Evolutionary conservation across 1,140 invertebrate species (phyloP), one percentile per base, ranked within the genome.

Genomic region (Drosophila athabasca): DNA sequence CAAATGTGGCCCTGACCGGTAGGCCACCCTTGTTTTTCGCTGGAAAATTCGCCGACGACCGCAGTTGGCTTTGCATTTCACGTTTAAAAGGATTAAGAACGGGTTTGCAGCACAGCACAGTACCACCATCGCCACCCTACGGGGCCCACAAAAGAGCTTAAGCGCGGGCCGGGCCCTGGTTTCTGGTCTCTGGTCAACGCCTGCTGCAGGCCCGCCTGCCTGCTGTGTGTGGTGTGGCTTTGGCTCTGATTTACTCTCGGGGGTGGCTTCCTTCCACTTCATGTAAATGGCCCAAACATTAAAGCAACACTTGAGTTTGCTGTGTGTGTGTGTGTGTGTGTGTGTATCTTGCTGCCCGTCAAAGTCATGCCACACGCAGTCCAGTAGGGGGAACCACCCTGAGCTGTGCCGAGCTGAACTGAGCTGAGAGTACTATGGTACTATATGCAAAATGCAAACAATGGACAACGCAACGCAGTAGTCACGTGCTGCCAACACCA

Each of bases 381-480:
- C 19, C 31, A 17, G 52, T 13, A 13, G 35, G 11, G 35, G 9
- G 11, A 39, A 39, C 35, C 35, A 39, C 35, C 35, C 35, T 39
- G 3, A 39, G 35, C 35, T 26, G 24, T 0, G 24, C 35, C 11
- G 3, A 13, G 35, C 35, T 5, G 24, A 3, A 3, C 35, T 39
- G 3, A 13, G 35, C 35, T 39, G 35, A 3, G 35, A 39, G 35
- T 39, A 39, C 35, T 39, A 5, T 35, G 31, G 24, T 26, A 26
- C 24, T 13, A 43, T 71, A 79, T 87, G 82, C 78, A 87, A 82
- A 39, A 87, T 87, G 66, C 83, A 87, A 87, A 88, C 77, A 85
- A 87, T 87, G 68, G 78, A 67, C 52, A 58, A 57, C 55, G 76
- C 70, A 77, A 69, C 84, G 79, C 71, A 87, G 83, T 79, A 89